Evolutionary conservation across 2,888 invertebrate genomes (phyloP), one percentile per base, ranked within the genome.

Genomic region (Hirtodrosophila duncani): DNA sequence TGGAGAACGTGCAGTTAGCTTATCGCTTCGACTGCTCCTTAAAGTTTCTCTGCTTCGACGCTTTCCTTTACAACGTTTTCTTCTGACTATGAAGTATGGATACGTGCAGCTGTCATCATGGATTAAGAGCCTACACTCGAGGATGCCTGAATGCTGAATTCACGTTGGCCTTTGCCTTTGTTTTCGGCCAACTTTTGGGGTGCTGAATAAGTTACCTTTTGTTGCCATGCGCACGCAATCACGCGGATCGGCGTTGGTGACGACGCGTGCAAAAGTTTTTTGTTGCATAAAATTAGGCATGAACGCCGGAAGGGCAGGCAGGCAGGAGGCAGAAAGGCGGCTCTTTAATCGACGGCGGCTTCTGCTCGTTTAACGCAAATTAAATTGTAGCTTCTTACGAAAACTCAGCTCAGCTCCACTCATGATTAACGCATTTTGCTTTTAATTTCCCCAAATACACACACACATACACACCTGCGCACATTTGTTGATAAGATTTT

Each of bases 221-320:
- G 53, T 3, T 6, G 41, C 53, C 41, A 52, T 50, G 51, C 38
- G n/a, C n/a, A n/a, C n/a, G 4, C 20, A 5, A 5, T 7, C 4
- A 5, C 20, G 20, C 4, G 4, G 3, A 10, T 31, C 17, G 8
- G n/a, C n/a, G n/a, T n/a, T n/a, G 74, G 71, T 66, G 70, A 66
- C 80, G 74, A 74, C 58, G 80, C 80, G 68, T 79, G 61, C 56
- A 75, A 79, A 79, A 79, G 56, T 81, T 81, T n/a, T 81, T 56
- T 75, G 63, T 57, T 75, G 82, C 72, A 67, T 62, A 59, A 75
- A 63, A 66, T 67, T 63, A 55, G 71, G 57, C 43, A 49, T 26
- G 48, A 30, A 46, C 57, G 31, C 26, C 37, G 18, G 21, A 24
- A 17, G 14, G 9, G 6, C n/a, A 11, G 51, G 20, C n/a, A n/a